Evolutionary conservation across 2,888 invertebrate genomes (phyloP).

Genomic region (Drosophila recens): DNA sequence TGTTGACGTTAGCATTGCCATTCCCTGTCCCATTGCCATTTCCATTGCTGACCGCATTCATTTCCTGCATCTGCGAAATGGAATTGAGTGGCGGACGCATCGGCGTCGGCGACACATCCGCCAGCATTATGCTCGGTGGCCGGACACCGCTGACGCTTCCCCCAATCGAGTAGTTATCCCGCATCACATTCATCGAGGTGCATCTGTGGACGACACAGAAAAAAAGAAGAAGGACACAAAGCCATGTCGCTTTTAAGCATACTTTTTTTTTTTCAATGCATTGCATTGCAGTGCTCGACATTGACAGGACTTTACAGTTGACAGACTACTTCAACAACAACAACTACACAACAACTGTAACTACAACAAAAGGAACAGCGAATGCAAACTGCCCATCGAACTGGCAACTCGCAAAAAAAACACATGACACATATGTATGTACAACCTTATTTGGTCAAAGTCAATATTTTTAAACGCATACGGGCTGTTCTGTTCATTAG

Average conservation of each 20-base stretch:
- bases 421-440: too few relatives aligned
- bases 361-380: constrained; percentile 20
- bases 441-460: too few relatives aligned
- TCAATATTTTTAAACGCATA: too few relatives aligned
- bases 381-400: constrained; percentile 28
- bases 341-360: constrained; percentile 10
- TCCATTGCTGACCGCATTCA: constrained; percentile 65
- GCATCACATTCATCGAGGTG: constrained; percentile 93
- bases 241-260: constrained; percentile 47
- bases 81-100: constrained; percentile 86
- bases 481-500: too few relatives aligned
- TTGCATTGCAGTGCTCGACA: constrained; percentile 30
- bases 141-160: constrained; percentile 87
- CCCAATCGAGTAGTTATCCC: constrained; percentile 88
- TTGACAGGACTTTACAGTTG: constrained; percentile 39
- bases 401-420: constrained; percentile 15
- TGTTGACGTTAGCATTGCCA: constrained; percentile 22
- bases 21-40: constrained; percentile 16
- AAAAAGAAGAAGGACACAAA: constrained; percentile 33
- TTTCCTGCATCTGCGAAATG: constrained; percentile 84
- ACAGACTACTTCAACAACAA: constrained; percentile 42
- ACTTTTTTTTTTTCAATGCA: not conserved
- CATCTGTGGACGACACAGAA: constrained; percentile 86
- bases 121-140: constrained; percentile 85
- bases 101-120: constrained; percentile 85